Conservation (phyloP, 2,888 invertebrate genomes). For the Caenorhabditis sinica region DNA sequence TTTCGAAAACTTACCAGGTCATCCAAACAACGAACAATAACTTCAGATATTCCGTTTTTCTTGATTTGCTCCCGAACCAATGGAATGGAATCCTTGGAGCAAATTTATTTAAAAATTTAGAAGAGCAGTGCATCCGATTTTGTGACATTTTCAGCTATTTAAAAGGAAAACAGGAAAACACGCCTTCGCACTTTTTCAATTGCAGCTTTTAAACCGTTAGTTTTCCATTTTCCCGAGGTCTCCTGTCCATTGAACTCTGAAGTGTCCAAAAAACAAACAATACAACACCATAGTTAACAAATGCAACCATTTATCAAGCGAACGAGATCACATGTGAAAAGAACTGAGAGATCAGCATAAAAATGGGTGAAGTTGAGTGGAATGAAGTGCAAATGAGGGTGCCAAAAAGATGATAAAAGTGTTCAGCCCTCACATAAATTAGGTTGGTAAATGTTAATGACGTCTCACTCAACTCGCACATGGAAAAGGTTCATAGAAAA, state of each 20-base stretch:
- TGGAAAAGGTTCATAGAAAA: not conserved
- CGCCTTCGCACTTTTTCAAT: no score
- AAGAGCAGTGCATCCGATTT: no score
- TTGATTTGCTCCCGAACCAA: not conserved
- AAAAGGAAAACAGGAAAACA: no score
- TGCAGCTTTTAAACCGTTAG: no score
- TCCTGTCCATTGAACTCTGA: no score
- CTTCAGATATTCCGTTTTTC: not conserved
- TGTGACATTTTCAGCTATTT: no score
- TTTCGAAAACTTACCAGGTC: conserved; percentile 22
- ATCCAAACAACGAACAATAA: conserved; percentile 1
- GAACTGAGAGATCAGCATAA: not conserved
- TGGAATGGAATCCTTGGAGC: not conserved
- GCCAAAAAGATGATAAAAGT: not conserved
- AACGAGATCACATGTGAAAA: not conserved
- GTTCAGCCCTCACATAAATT: conserved; percentile 26
- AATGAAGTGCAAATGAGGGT: not conserved
- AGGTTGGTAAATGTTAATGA: conserved; percentile 25
- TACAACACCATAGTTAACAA: not conserved
- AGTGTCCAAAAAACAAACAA: not conserved
- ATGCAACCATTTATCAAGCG: conserved; percentile 18
- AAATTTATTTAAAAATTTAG: no score
- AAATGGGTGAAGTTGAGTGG: not conserved
- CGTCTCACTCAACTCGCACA: not conserved
- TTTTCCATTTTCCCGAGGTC: no score